Evolutionary conservation across 2,888 invertebrate genomes (phyloP).

Genomic region (Thymelicus sylvestris): DNA sequence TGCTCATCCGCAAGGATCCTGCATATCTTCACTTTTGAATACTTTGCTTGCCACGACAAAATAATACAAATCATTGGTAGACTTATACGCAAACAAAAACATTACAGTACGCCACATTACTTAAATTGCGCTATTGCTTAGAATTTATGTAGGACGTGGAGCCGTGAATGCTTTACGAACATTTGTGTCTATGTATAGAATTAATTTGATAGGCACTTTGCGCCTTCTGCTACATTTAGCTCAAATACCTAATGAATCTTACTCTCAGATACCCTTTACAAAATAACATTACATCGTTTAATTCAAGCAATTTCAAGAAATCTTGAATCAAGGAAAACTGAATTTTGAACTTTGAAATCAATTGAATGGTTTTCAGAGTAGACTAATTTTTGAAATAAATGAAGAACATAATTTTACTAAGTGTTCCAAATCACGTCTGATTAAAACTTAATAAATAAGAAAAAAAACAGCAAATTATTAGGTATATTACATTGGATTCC

Average conservation of each 20-base stretch:
- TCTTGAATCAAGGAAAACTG: too few species aligned
- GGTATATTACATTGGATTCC: too few species aligned
- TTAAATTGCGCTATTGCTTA: conserved; percentile 10
- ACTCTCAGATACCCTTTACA: neutral
- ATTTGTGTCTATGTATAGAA: conserved; percentile 6
- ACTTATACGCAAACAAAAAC: conserved; percentile 5
- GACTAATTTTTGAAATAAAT: too few species aligned
- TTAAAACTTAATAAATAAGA: too few species aligned
- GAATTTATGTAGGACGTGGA: conserved; percentile 8
- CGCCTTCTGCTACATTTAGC: conserved; percentile 23
- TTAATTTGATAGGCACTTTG: conserved; percentile 14
- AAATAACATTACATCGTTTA: conserved; percentile 4
- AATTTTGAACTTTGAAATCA: neutral
- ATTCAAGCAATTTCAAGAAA: neutral
- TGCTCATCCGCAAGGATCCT: too few species aligned
- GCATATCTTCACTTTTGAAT: too few species aligned
- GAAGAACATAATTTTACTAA: too few species aligned
- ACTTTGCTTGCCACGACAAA: too few species aligned
- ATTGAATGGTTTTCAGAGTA: neutral
- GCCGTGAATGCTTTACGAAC: conserved; percentile 2
- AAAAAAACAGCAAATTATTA: too few species aligned
- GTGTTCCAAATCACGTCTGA: too few species aligned
- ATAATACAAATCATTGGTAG: too few species aligned
- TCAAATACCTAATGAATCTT: conserved; percentile 17
- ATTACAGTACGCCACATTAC: conserved; percentile 1